Base-by-base conservation (phyloP, 2,113 vertebrate genomes). In the Nycticebus coucang region DNA sequence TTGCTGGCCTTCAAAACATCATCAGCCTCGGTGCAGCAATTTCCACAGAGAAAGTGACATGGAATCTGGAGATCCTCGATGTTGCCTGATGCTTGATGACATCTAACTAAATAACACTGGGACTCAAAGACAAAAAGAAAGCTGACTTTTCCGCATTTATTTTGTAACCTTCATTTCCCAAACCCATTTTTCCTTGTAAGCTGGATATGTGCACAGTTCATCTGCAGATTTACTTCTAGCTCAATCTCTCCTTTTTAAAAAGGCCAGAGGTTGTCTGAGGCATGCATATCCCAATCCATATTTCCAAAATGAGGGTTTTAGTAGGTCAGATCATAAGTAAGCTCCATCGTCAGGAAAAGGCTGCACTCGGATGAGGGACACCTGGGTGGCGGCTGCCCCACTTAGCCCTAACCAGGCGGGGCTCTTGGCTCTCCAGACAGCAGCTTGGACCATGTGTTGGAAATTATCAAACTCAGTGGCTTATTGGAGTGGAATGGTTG, bases 401-500 rank as follows among this genome's bases (percentile, higher is more conserved):
- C 72, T 95, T 92, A 91, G 50, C 62, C 72, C 85, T 28, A 74
- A 41, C 66, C 77, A 89, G 64, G 22, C 60, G 41, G 87, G 37
- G 26, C 82, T 60, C 90, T 91, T 75, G 62, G 24, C 59, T 69
- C 64, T 86, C 37, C 41, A 60, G 85, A 91, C 14, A 74, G 59
- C 3, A 0, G 64, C 80, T 75, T 74, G 72, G 88, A 69, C 59
- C 19, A 13, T 30, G 64, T 75, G 93, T 78, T 97, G 45, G 86
- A 75, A 96, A 94, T 93, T 69, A 91, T 96, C 91, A 97, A 85
- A 83, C 83, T 98, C 96, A 91, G 90, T 72, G 88, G 86, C 81
- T 96, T 96, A 96, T 91, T 96, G 91, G 96, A 97, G 94, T 97
- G 94, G 93, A 97, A 96, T 78, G 53, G 95, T 79, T 69, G 80